A percentile compares a stretch with the other conserved stretches of the same genome.
These are phyloP conservation scores for Anarhynchus alexandrinus DNA, from an alignment of 2,113 vertebrate genomes.

Conservation along the genomic window DNA sequence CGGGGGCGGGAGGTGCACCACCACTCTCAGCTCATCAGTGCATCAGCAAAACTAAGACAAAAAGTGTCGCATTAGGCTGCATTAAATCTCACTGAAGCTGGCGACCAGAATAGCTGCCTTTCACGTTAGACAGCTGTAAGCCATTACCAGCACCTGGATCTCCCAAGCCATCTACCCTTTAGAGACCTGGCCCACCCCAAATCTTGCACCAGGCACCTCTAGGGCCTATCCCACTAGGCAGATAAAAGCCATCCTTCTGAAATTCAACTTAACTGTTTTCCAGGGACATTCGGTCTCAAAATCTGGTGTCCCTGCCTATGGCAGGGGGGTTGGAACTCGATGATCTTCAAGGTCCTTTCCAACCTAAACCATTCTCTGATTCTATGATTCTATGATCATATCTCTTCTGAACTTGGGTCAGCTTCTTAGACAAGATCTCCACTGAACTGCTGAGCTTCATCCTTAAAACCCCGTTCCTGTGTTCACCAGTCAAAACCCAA, in stretches of 20 bases:
- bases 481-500: background rate
- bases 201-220: background rate
- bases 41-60: background rate
- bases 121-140: background rate
- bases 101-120: background rate
- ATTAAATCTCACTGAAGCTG: background rate
- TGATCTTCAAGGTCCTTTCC: too few relatives aligned
- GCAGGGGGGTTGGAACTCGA: too few relatives aligned
- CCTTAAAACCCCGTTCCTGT: accelerated
- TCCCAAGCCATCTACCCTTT: background rate
- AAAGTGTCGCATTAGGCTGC: background rate
- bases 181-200: background rate
- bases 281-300: background rate
- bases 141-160: background rate
- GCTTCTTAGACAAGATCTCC: background rate
- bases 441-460: background rate
- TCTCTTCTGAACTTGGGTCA: background rate
- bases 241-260: background rate
- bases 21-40: background rate
- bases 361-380: too few relatives aligned
- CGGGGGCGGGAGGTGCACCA: background rate
- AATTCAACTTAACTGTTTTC: background rate
- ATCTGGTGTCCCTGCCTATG: too few relatives aligned
- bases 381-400: too few relatives aligned
- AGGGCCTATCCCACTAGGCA: background rate